Conservation (phyloP, 2,888 invertebrate genomes). For the Cheilosia scutellata region DNA sequence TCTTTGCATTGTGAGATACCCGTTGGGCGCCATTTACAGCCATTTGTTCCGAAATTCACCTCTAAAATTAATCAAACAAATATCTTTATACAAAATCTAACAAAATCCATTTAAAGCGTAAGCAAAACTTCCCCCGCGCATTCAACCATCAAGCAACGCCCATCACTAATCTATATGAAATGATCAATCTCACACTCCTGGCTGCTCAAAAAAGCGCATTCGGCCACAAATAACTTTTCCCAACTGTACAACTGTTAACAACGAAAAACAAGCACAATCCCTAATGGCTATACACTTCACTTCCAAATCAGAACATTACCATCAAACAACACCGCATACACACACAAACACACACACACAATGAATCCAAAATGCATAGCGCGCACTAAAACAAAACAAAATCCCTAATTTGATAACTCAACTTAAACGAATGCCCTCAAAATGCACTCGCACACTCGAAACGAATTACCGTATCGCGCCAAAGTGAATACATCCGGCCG, state of each 20-base stretch:
- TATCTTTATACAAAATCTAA: background rate
- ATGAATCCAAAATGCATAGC: constrained; percentile 1
- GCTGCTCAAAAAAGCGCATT: constrained; percentile 55
- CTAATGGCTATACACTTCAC: constrained; percentile 57
- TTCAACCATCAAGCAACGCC: constrained; percentile 5
- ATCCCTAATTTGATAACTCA: constrained; percentile 72
- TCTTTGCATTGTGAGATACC: too few species aligned
- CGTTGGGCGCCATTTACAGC: too few species aligned
- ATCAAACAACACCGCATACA: constrained; percentile 34
- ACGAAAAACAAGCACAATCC: constrained; percentile 51
- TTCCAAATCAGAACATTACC: constrained; percentile 65
- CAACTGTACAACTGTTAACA: constrained; percentile 38
- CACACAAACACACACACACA: background rate
- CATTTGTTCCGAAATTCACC: too few species aligned
- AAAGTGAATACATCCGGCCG: constrained; percentile 69
- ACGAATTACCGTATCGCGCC: constrained; percentile 66
- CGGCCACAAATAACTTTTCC: constrained; percentile 42
- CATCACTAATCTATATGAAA: constrained; percentile 30
- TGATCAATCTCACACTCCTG: constrained; percentile 45
- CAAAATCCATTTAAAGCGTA: constrained; percentile 7
- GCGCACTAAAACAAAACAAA: constrained; percentile 49
- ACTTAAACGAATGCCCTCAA: constrained; percentile 64
- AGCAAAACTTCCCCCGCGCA: constrained; percentile 4
- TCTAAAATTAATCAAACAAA: too few species aligned
- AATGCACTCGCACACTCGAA: constrained; percentile 63